Base-by-base conservation (phyloP, 2,113 vertebrate species). In the Oenanthe oenanthe region DNA sequence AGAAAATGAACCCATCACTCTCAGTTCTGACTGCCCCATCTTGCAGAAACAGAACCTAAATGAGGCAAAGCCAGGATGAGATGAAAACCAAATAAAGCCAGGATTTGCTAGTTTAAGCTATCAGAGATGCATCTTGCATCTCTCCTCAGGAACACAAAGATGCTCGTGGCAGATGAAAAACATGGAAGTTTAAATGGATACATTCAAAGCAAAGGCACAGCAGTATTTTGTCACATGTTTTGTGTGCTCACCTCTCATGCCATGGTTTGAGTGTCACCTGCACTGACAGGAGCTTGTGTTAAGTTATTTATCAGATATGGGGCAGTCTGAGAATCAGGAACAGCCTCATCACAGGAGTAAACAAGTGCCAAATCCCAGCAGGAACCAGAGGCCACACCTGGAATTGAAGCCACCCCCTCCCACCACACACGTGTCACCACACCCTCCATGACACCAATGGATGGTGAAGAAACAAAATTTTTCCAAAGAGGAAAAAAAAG, bases 201-300 rank as follows among this genome's bases (percentile, higher is more conserved):
- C 4, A 26, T 36, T 36, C 26, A 28, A 57, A 34, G 6, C 47
- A 56, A 73, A 42, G 65, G 3, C 65, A 28, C 22, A 21, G 38
- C 3, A 5, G 40, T 9, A 1, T 36, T 60, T 47, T 60, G 57
- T 48, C 58, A 13, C 24, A 7, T 13, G 7, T 38, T 36, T 2
- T 3, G 12, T 0, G 32, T 6, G 36, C 48, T 40, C 24, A 3
- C 1, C 3, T 40, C 50, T 63, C 18, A 26, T 0, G 1, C 47
- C 9, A 1, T 1, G 42, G 48, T 25, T 25, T 45, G 40, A 51
- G 36, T 15, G 34, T 40, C 17, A 22, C 43, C 60, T 48, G 8
- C 28, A 10, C 0, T 47, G 32, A 53, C 66, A 71, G 0, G 0
- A 40, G 0, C 1, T 0, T 7, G 12, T 13, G 24, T 9, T 22